phyloP scores from a whole-genome alignment of 1,140 invertebrate genomes.

The Drosophila azteca region DNA sequence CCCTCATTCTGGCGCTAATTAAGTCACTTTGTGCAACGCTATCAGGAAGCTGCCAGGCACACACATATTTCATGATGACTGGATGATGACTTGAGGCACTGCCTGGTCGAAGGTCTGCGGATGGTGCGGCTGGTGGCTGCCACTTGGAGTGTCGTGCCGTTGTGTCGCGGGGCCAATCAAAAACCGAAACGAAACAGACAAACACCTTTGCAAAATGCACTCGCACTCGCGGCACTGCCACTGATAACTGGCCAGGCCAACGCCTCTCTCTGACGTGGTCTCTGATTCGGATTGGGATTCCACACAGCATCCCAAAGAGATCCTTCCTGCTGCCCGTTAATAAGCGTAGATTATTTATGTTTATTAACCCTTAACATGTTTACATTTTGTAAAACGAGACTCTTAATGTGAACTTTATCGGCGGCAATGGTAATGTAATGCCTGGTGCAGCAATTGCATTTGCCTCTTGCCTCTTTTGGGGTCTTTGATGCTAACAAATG shows the following conservation, averaged over 20 bases:
- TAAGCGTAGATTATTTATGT: constrained; percentile 83
- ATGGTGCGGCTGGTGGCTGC: constrained; percentile 17
- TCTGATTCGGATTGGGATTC: too few relatives aligned
- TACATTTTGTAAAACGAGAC: constrained; percentile 84
- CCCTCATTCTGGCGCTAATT: constrained; percentile 52
- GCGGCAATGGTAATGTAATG: background rate
- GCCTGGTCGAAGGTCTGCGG: too few relatives aligned
- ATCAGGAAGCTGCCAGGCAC: constrained; percentile 58
- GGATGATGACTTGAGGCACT: background rate
- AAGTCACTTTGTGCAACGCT: constrained; percentile 65
- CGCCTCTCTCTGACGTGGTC: constrained; percentile 14
- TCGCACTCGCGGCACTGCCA: constrained; percentile 18
- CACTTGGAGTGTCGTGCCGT: constrained; percentile 26
- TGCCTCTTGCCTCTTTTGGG: too few relatives aligned
- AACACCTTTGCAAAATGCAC: constrained; percentile 82
- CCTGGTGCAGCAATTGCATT: too few relatives aligned
- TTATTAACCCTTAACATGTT: constrained; percentile 84
- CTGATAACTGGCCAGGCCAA: constrained; percentile 57
- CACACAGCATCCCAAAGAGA: too few relatives aligned
- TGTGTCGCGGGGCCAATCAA: constrained; percentile 53
- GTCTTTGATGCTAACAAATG: too few relatives aligned
- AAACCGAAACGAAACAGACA: constrained; percentile 48
- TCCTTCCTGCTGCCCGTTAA: constrained; percentile 64
- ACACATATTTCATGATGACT: constrained; percentile 74
- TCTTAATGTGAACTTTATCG: constrained; percentile 84